Evolutionary conservation across 2,888 invertebrate species (phyloP).

Genomic region (Laspeyria flexula): DNA sequence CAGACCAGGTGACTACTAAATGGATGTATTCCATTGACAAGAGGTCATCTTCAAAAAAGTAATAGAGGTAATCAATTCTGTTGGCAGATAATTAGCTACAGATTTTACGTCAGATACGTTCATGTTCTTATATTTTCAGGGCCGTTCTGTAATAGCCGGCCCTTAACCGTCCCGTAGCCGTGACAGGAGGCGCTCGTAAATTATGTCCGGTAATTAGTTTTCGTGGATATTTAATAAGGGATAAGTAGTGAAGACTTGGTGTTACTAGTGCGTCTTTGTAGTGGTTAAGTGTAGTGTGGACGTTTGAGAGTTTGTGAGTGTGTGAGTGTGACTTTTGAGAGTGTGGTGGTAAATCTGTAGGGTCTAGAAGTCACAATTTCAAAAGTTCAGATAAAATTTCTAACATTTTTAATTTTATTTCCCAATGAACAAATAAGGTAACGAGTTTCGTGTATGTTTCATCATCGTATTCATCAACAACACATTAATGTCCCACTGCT

Average conservation of each 20-base stretch:
- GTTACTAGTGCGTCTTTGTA: conserved; percentile 4
- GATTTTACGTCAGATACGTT: not conserved
- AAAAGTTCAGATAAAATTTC: no score
- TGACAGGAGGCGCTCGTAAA: conserved; percentile 39
- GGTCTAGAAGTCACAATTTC: not conserved
- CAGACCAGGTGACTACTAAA: no score
- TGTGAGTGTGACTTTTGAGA: not conserved
- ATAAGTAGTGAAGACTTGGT: conserved; percentile 33
- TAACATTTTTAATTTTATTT: no score
- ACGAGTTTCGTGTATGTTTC: no score
- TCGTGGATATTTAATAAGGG: conserved; percentile 39
- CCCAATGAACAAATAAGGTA: no score
- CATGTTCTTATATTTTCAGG: not conserved
- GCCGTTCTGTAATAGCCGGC: conserved; percentile 33
- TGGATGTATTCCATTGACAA: no score
- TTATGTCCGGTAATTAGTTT: conserved; percentile 46
- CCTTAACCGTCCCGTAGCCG: conserved; percentile 40
- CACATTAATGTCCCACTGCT: no score
- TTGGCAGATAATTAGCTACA: not conserved
- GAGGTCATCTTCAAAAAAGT: no score
- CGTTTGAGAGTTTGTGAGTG: not conserved
- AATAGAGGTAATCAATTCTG: not conserved
- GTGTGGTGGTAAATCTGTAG: not conserved
- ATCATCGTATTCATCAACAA: no score
- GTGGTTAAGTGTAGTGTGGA: not conserved